These are phyloP conservation scores for Junonia oenone DNA, from an alignment of 2,888 invertebrate genomes.

Conservation along the genomic window DNA sequence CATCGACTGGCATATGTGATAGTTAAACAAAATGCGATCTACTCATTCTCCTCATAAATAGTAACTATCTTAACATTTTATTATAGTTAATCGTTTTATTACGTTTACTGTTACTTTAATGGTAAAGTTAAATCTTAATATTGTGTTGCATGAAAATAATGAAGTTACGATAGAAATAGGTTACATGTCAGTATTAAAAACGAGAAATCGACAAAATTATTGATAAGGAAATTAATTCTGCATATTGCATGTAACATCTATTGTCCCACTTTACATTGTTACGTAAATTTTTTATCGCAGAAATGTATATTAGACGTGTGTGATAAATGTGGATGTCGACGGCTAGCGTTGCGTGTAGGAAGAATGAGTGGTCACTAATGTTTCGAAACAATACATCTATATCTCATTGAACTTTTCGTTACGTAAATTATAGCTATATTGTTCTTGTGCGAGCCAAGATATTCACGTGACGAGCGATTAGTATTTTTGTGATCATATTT, in stretches of 20 bases:
- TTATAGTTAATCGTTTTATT: no score
- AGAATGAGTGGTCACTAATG: constrained; percentile 30
- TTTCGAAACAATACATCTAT: constrained; percentile 37
- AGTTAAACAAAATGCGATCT: neutral
- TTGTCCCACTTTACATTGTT: constrained; percentile 47
- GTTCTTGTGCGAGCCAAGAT: constrained; percentile 3
- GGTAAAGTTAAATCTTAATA: no score
- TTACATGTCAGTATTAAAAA: constrained; percentile 15
- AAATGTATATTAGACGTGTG: constrained; percentile 38
- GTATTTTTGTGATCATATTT: neutral
- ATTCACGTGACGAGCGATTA: constrained; percentile 7
- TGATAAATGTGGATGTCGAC: constrained; percentile 39
- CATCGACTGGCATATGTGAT: constrained; percentile 39
- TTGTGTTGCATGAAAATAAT: neutral
- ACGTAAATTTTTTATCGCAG: constrained; percentile 42
- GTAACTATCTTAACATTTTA: no score
- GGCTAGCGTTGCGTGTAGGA: constrained; percentile 30
- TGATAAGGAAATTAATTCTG: constrained; percentile 22
- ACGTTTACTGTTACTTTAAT: no score
- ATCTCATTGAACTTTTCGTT: constrained; percentile 10
- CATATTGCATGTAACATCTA: constrained; percentile 36
- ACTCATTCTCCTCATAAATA: neutral
- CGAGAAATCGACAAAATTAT: constrained; percentile 22
- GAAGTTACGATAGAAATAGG: neutral
- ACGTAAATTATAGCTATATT: constrained; percentile 2